Evolutionary conservation across 2,888 invertebrate genomes (phyloP).

Genomic region (Epinotia brunnichana): DNA sequence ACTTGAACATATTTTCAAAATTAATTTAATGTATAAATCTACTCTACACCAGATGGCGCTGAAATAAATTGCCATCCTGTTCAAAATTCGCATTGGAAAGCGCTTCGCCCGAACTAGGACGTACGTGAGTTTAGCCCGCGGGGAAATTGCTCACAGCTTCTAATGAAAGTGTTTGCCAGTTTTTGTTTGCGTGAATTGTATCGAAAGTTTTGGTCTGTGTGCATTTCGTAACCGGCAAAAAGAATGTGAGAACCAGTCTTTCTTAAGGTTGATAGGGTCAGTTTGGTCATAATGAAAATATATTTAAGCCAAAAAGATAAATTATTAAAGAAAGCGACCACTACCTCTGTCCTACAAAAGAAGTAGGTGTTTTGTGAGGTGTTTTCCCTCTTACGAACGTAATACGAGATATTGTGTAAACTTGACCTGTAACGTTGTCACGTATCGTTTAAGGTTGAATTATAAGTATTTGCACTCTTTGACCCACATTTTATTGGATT

Average conservation of each 20-base stretch:
- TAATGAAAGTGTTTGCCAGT: conserved; percentile 49
- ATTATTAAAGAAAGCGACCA: background rate
- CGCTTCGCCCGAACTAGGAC: conserved; percentile 53
- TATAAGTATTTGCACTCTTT: conserved; percentile 11
- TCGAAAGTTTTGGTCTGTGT: conserved; percentile 35
- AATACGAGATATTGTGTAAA: background rate
- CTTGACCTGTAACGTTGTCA: conserved; percentile 20
- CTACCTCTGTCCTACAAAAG: background rate
- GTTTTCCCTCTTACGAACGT: background rate
- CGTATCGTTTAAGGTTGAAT: conserved; percentile 16
- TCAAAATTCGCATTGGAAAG: conserved; percentile 58
- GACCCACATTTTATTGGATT: background rate
- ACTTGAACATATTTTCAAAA: no score
- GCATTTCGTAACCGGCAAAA: conserved; percentile 27
- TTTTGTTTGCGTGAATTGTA: conserved; percentile 48
- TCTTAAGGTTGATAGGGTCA: conserved; percentile 21
- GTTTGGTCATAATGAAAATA: conserved; percentile 21
- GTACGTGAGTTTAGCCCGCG: conserved; percentile 55
- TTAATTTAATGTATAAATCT: background rate
- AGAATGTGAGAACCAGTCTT: conserved; percentile 27
- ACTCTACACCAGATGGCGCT: conserved; percentile 45
- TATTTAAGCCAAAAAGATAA: background rate
- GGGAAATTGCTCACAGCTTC: conserved; percentile 50
- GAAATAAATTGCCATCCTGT: conserved; percentile 39
- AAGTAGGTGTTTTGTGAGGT: background rate